Conservation (phyloP, 2,888 invertebrate species). For the Acanthopleura granulata region DNA sequence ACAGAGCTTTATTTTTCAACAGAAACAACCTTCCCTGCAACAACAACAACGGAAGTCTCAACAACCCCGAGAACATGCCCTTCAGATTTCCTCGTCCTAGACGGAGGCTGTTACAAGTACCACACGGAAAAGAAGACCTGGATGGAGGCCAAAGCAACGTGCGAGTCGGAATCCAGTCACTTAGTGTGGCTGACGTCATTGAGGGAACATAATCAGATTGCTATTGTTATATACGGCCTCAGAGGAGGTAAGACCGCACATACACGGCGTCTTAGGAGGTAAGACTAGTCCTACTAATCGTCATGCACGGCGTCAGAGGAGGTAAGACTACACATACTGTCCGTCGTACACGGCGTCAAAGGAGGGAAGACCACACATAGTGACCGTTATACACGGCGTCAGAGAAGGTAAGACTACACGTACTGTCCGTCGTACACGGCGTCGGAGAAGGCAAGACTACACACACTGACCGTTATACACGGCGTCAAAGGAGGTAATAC, state of each 20-base stretch:
- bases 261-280: too few species aligned
- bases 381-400: too few species aligned
- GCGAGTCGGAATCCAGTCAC: background rate
- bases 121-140: background rate
- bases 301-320: too few species aligned
- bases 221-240: background rate
- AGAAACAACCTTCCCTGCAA: background rate
- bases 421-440: too few species aligned
- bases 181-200: background rate
- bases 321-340: too few species aligned
- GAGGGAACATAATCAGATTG: background rate
- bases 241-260: background rate
- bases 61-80: slow-evolving; percentile 3
- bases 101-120: slow-evolving; percentile 1
- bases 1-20: background rate
- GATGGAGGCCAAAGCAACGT: background rate
- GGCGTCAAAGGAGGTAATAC: too few species aligned
- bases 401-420: too few species aligned
- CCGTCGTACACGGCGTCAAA: too few species aligned
- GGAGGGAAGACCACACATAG: too few species aligned
- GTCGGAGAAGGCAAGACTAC: too few species aligned
- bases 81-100: background rate
- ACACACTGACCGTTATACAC: too few species aligned
- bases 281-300: too few species aligned
- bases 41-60: background rate